These are phyloP conservation scores for Volucella bombylans DNA, from an alignment of 2,888 invertebrate species.

Conservation along the genomic window DNA sequence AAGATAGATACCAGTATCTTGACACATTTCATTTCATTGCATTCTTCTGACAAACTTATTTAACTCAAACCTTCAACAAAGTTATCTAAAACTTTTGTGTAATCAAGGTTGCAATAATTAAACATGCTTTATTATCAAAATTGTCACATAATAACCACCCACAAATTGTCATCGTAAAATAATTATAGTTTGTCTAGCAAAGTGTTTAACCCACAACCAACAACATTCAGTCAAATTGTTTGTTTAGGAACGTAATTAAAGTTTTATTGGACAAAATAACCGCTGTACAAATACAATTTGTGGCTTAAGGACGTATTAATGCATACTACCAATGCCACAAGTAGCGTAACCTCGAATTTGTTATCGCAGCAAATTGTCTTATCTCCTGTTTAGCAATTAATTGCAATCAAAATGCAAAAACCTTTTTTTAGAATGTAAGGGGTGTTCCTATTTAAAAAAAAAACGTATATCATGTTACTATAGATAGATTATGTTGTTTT, in stretches of 20 bases:
- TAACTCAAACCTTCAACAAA: too few relatives aligned
- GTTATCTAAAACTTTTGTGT: too few relatives aligned
- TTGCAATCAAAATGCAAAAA: conserved; percentile 4
- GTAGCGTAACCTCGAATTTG: conserved; percentile 1
- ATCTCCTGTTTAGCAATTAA: conserved; percentile 7
- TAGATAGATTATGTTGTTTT: too few relatives aligned
- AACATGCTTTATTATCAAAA: conserved; percentile 33
- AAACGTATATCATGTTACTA: too few relatives aligned
- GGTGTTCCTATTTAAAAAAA: too few relatives aligned
- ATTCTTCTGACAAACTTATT: too few relatives aligned
- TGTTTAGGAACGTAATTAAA: conserved; percentile 63
- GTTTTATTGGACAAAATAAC: conserved; percentile 60
- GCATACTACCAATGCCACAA: conserved; percentile 32
- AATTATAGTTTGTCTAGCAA: conserved; percentile 9
- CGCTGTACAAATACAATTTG: conserved; percentile 44
- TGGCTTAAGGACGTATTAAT: conserved; percentile 37
- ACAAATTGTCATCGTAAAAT: conserved; percentile 30
- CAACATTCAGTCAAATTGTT: conserved; percentile 52
- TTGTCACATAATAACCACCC: conserved; percentile 13
- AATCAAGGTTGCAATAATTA: too few relatives aligned
- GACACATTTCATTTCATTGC: too few relatives aligned
- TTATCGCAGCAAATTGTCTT: conserved; percentile 35
- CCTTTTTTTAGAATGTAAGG: too few relatives aligned
- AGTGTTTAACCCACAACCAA: conserved; percentile 5
- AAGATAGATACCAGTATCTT: too few relatives aligned